These are phyloP conservation scores for Semaprochilodus insignis DNA, from an alignment of 2,797 vertebrate genomes.

Conservation along the genomic window DNA sequence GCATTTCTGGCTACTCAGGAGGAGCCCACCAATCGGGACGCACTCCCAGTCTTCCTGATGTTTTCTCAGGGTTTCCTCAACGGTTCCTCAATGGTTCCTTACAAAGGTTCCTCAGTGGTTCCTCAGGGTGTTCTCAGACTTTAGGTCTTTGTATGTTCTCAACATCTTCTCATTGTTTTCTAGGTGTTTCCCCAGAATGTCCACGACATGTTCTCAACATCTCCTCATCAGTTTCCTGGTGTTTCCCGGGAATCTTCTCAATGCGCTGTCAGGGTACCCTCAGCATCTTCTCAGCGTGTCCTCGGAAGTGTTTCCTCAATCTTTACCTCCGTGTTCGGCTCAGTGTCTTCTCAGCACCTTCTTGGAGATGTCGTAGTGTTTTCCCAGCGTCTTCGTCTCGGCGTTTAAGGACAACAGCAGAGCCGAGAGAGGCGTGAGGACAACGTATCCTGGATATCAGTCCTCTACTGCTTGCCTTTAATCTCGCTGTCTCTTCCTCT, in stretches of 20 bases:
- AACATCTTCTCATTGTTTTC: too few species aligned
- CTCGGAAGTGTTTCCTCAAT: too few species aligned
- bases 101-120: too few species aligned
- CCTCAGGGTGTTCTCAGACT: not conserved
- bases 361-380: not conserved
- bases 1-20: constrained; percentile 72
- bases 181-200: too few species aligned
- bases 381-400: not conserved
- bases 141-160: too few species aligned
- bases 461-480: not conserved
- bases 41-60: not conserved
- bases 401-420: not conserved
- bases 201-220: too few species aligned
- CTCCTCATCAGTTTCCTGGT: too few species aligned
- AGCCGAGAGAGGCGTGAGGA: not conserved
- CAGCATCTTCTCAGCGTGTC: too few species aligned
- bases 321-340: not conserved
- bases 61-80: not conserved
- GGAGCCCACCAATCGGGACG: not conserved
- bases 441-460: not conserved
- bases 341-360: not conserved
- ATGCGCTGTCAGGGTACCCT: too few species aligned
- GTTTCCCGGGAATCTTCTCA: too few species aligned
- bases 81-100: not conserved
- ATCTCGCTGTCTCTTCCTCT: constrained; percentile 4